phyloP scores from a whole-genome alignment of 2,113 vertebrate genomes.

The Connochaetes taurinus region DNA sequence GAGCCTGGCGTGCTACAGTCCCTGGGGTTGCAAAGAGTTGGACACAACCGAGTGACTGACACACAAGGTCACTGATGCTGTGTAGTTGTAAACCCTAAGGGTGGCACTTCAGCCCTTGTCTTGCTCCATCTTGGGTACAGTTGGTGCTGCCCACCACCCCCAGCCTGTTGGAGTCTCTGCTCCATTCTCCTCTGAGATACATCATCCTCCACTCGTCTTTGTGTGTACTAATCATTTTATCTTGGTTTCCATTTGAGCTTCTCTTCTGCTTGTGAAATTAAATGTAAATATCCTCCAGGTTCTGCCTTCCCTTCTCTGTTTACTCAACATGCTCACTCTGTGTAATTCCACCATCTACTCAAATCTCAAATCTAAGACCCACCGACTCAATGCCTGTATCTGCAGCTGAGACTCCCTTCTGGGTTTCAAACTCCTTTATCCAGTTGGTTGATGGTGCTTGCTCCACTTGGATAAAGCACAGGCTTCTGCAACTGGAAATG shows the following conservation, averaged over 20 bases:
- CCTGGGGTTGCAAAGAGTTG: not conserved
- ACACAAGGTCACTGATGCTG: fast-evolving
- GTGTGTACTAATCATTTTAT: fast-evolving
- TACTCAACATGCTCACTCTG: not conserved
- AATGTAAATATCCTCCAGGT: not conserved
- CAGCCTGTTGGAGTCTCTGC: not conserved
- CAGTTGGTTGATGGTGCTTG: fast-evolving
- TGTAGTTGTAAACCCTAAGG: fast-evolving
- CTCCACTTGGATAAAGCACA: not conserved
- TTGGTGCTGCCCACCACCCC: fast-evolving
- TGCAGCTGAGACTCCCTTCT: not conserved
- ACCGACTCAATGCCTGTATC: fast-evolving
- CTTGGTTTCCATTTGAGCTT: not conserved
- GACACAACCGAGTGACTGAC: not conserved
- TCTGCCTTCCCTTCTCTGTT: not conserved
- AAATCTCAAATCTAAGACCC: not conserved
- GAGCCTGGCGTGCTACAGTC: not conserved
- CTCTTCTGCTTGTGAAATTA: not conserved
- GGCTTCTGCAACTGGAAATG: not conserved
- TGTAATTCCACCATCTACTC: no score
- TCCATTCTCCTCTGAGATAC: not conserved
- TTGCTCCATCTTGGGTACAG: fast-evolving
- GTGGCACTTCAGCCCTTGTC: fast-evolving
- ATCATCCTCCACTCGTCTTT: fast-evolving
- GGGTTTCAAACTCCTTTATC: not conserved